Conservation (phyloP, 2,113 vertebrate genomes). For the Xiphophorus maculatus region DNA sequence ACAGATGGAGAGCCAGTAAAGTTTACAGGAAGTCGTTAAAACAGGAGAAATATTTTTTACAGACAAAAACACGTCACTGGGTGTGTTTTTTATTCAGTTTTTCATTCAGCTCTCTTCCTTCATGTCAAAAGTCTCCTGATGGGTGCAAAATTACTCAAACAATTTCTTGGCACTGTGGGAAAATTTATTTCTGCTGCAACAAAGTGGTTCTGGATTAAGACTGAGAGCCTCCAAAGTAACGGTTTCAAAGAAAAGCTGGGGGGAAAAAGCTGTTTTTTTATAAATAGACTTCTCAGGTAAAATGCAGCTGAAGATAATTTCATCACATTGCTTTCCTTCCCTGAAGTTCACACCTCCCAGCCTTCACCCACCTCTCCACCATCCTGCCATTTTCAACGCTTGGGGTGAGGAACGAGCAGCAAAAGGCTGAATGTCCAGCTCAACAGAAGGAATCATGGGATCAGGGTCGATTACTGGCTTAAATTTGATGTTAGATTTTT, state of each 20-base stretch:
- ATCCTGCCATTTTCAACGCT: too few species aligned
- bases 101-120: neutral
- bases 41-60: slow-evolving; percentile 17
- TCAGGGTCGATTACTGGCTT: too few species aligned
- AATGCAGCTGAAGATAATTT: neutral
- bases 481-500: too few species aligned
- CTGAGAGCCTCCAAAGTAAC: neutral
- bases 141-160: neutral
- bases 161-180: neutral
- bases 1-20: neutral
- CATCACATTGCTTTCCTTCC: neutral
- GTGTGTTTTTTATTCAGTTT: neutral
- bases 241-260: neutral
- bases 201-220: neutral
- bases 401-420: too few species aligned
- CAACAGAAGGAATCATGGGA: too few species aligned
- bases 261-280: neutral
- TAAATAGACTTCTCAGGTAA: neutral
- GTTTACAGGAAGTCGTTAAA: neutral
- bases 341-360: too few species aligned
- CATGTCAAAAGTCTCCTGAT: neutral
- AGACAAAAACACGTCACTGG: neutral
- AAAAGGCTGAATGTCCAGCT: too few species aligned
- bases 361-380: too few species aligned
- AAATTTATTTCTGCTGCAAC: neutral